These are phyloP conservation scores for Drosophila pruinosa DNA, from an alignment of 1,140 invertebrate genomes.

Conservation along the genomic window DNA sequence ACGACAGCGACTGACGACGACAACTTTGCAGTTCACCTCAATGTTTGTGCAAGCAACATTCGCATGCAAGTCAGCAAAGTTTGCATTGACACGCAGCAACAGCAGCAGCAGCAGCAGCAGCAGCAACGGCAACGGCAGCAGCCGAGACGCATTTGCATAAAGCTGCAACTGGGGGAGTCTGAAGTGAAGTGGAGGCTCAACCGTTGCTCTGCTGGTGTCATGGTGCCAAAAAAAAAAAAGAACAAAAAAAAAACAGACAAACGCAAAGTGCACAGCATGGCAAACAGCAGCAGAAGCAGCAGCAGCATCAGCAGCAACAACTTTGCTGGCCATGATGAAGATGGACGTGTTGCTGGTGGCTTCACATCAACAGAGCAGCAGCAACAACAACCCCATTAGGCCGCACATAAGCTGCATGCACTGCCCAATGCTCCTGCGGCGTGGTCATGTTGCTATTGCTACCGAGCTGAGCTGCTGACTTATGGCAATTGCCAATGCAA, in stretches of 20 bases:
- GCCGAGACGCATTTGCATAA: conserved; percentile 72
- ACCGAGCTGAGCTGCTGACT: conserved; percentile 69
- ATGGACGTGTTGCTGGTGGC: conserved; percentile 79
- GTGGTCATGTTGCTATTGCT: conserved; percentile 79
- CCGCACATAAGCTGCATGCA: conserved; percentile 77
- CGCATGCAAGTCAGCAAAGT: conserved; percentile 82
- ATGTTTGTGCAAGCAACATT: conserved; percentile 82
- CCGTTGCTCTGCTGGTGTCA: conserved; percentile 68
- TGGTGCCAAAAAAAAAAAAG: conserved; percentile 60
- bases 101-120: conserved; percentile 44
- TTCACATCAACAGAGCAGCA: conserved; percentile 61
- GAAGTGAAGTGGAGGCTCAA: conserved; percentile 14
- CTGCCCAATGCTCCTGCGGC: conserved; percentile 67
- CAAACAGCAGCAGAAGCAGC: conserved; percentile 24
- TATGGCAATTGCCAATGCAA: conserved; percentile 82
- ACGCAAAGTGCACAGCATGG: conserved; percentile 71
- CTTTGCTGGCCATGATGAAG: conserved; percentile 64
- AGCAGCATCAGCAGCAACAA: conserved; percentile 37
- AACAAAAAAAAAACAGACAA: conserved; percentile 53
- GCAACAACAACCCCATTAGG: conserved; percentile 73
- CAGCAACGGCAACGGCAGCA: conserved; percentile 18
- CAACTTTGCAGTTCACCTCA: conserved; percentile 78
- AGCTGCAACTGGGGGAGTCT: conserved; percentile 36
- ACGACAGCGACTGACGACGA: conserved; percentile 47
- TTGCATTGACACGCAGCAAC: conserved; percentile 80